A percentile compares a stretch with the other conserved stretches of the same genome.
Conservation (phyloP, 2,888 invertebrate genomes). For the Tholera decimalis region DNA sequence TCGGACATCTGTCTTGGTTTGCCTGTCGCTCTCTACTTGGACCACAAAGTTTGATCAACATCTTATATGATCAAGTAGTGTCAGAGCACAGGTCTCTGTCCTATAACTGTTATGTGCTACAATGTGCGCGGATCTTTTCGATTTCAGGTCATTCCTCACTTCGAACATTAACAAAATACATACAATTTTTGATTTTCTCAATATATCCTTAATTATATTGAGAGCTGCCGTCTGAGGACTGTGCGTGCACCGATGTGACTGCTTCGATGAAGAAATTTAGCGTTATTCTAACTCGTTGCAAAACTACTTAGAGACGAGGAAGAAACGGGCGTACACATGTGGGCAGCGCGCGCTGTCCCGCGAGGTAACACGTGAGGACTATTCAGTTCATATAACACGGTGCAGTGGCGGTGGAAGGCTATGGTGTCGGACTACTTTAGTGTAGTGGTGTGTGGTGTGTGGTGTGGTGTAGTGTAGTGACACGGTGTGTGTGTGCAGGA, state of each 20-base stretch:
- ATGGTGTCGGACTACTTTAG: constrained; percentile 61
- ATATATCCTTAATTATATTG: neutral
- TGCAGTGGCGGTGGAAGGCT: constrained; percentile 56
- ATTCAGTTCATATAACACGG: constrained; percentile 22
- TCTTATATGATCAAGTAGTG: no score
- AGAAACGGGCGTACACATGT: neutral
- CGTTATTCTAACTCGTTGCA: neutral
- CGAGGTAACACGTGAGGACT: neutral
- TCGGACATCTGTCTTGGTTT: no score
- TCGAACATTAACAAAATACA: neutral
- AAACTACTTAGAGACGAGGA: neutral
- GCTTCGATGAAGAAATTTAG: neutral
- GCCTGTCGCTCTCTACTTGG: no score
- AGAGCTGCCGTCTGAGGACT: neutral
- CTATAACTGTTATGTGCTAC: neutral
- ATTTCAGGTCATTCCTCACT: neutral
- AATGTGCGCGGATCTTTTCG: neutral
- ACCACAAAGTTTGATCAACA: neutral
- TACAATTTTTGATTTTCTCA: neutral
- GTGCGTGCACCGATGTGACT: no score
- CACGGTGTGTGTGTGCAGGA: constrained; percentile 83
- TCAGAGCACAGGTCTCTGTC: neutral
- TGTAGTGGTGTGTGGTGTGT: constrained; percentile 63
- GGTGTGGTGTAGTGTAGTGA: constrained; percentile 60
- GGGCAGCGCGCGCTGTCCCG: neutral